These are phyloP conservation scores for Colletes latitarsis DNA, from an alignment of 1,140 invertebrate genomes.

Conservation along the genomic window DNA sequence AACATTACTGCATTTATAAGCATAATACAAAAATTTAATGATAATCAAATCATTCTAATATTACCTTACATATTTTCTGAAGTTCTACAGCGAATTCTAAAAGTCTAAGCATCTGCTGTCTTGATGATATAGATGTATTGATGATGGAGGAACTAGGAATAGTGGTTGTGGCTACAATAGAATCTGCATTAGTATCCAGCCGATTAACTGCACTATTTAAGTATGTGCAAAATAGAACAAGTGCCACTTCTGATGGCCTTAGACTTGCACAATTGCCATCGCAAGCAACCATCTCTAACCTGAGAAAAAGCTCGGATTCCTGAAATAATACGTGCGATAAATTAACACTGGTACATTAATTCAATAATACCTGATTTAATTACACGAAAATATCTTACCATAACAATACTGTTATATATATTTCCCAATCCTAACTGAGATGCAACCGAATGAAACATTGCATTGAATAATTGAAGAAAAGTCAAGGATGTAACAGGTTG, in stretches of 20 bases:
- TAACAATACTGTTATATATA: conserved; percentile 76
- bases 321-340: conserved; percentile 52
- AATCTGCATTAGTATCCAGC: conserved; percentile 64
- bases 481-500: conserved; percentile 84
- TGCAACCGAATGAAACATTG: conserved; percentile 82
- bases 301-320: conserved; percentile 84
- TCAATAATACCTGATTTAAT: neutral
- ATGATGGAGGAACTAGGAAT: conserved; percentile 61
- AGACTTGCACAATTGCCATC: conserved; percentile 86
- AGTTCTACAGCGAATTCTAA: conserved; percentile 83
- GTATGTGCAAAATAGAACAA: conserved; percentile 86
- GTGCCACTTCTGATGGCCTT: conserved; percentile 85
- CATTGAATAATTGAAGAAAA: conserved; percentile 85
- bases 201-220: conserved; percentile 81
- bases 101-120: conserved; percentile 79
- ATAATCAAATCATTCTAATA: neutral
- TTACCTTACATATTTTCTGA: conserved; percentile 84
- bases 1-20: neutral
- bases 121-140: conserved; percentile 53
- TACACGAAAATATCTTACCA: conserved; percentile 58
- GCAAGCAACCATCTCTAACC: conserved; percentile 87
- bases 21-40: neutral
- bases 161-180: conserved; percentile 35
- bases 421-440: conserved; percentile 79
- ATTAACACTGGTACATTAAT: neutral